Base-by-base conservation (phyloP, 2,797 vertebrate genomes). In the Salarias fasciatus region DNA sequence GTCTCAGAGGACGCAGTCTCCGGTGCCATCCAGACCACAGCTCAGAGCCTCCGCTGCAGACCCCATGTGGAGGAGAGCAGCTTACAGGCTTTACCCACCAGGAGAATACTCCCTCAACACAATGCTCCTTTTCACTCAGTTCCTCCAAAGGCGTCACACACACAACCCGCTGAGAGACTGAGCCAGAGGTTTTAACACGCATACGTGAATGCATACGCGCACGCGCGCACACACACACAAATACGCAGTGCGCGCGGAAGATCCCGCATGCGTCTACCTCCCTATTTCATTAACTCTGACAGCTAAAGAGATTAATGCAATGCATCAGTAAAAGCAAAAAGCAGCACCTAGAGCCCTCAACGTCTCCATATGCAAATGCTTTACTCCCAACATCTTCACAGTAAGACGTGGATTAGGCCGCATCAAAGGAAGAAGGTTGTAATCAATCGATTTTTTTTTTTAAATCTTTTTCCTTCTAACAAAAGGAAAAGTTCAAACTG, bases 111-210 rank as follows among this genome's bases (percentile, higher is more conserved):
- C 79, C 84, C 82, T 77, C 67, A 67, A 75, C 84, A 92, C 92
- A 93, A 93, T 90, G 86, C 84, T 83, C 76, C 84, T 88, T 92
- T 93, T 92, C 85, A 92, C 64, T 14, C 35, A 75, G 62, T 53
- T 68, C 75, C 75, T 79, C 42, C 50, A 66, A 46, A 72, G 79
- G 82, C 71, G 61, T 83, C 79, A 80, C 69, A 81, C 69, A 81
- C 73, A 86, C 18, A 80, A 67, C 69, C 65, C 66, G 78, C 67
- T 59, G 59, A 63, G 63, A 80, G 82, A 80, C 62, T 70, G 68
- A 72, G 75, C 53, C 62, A 66, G 71, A 79, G 76, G 57, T 82
- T 85, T 83, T 69, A 38, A 51, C 13, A 28, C 18, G 31, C 8
- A 11, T 11, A 68, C 33, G 60, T 53, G n/a, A 56, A 59, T 2